phyloP scores from a whole-genome alignment of 2,113 vertebrate genomes.

The Ia io region DNA sequence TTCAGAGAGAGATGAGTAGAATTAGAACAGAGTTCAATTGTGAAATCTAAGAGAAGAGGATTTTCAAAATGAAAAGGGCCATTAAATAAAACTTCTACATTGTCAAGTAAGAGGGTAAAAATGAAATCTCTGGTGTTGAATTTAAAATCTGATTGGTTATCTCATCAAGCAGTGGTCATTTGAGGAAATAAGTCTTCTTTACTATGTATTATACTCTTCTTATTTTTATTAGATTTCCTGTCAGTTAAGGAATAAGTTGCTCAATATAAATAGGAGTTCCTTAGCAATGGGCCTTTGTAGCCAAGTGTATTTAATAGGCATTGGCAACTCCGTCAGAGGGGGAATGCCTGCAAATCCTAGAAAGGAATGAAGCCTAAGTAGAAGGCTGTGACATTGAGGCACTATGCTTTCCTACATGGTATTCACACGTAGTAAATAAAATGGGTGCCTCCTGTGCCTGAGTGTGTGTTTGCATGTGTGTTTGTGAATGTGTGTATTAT shows the following conservation, averaged over 20 bases:
- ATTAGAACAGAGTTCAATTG: background rate
- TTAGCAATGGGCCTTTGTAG: background rate
- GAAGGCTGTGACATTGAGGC: background rate
- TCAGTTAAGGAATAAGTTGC: background rate
- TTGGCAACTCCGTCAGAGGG: background rate
- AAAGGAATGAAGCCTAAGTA: background rate
- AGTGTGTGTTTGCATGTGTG: background rate
- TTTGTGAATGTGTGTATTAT: background rate
- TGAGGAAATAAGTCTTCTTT: background rate
- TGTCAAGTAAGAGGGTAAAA: background rate
- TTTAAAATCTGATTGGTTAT: slow-evolving; percentile 2
- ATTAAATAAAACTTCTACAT: background rate
- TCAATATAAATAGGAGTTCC: background rate
- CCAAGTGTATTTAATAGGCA: background rate
- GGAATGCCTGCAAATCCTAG: background rate
- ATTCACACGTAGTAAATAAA: background rate
- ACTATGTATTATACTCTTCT: background rate
- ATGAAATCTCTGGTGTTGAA: background rate
- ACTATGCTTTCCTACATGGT: background rate
- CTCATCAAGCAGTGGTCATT: background rate
- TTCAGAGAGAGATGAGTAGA: background rate
- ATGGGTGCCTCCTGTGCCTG: background rate
- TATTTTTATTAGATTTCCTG: background rate
- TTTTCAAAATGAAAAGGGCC: background rate
- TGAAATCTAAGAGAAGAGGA: background rate